phyloP scores from a whole-genome alignment of 2,888 invertebrate genomes.

The Pterostichus niger region DNA sequence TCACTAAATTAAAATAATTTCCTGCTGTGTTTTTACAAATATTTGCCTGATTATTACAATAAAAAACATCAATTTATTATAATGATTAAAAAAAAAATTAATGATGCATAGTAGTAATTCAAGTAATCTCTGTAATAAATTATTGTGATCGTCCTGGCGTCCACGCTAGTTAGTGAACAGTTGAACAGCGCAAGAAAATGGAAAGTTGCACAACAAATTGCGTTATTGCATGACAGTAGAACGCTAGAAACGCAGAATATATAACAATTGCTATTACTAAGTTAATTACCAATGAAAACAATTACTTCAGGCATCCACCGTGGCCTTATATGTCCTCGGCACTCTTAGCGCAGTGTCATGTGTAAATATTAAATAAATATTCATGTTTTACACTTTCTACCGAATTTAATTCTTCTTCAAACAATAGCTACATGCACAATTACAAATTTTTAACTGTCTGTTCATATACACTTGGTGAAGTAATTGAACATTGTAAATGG shows the following conservation, averaged over 20 bases:
- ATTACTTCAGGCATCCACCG: slow-evolving; percentile 46
- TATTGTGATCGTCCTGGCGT: not conserved
- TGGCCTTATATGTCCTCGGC: slow-evolving; percentile 35
- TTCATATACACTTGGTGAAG: too few relatives aligned
- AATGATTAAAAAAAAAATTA: not conserved
- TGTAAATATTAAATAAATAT: slow-evolving; percentile 47
- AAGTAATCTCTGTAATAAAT: not conserved
- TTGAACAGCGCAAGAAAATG: slow-evolving; percentile 42
- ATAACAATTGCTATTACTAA: slow-evolving; percentile 60
- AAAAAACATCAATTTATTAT: not conserved
- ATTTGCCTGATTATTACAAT: not conserved
- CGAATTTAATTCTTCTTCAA: slow-evolving; percentile 7
- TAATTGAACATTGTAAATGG: too few relatives aligned
- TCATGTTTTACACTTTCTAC: slow-evolving; percentile 56
- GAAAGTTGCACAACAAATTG: slow-evolving; percentile 56
- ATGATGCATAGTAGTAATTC: not conserved
- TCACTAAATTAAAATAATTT: slow-evolving; percentile 17
- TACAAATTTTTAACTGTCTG: not conserved
- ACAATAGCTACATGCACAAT: not conserved
- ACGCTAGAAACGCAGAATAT: slow-evolving; percentile 49
- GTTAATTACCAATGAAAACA: slow-evolving; percentile 58
- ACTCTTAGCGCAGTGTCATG: slow-evolving; percentile 24
- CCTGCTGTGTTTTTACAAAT: not conserved
- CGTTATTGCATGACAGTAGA: slow-evolving; percentile 54
- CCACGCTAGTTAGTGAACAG: slow-evolving; percentile 1